Evolutionary conservation across 2,888 invertebrate species (phyloP).

Genomic region (Sinopyrophorus schimmeli): DNA sequence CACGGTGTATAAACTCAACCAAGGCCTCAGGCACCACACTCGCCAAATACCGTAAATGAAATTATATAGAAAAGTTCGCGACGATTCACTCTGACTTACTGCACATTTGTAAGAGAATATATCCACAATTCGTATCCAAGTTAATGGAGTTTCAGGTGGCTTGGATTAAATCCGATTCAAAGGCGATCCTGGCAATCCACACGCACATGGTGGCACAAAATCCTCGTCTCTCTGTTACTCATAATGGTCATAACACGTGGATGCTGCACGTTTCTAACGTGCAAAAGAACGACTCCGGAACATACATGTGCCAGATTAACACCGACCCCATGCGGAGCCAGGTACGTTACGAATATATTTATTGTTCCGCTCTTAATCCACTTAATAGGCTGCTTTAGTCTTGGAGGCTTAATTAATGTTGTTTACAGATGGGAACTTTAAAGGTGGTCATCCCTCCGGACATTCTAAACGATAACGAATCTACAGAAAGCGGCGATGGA

Average conservation of each 20-base stretch:
- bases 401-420: slow-evolving; percentile 23
- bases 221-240: slow-evolving; percentile 82
- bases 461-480: slow-evolving; percentile 75
- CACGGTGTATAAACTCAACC: slow-evolving; percentile 47
- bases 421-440: slow-evolving; percentile 76
- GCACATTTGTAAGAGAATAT: slow-evolving; percentile 40
- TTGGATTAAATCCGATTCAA: slow-evolving; percentile 90
- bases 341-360: slow-evolving; percentile 59
- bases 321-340: slow-evolving; percentile 89
- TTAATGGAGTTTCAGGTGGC: slow-evolving; percentile 69
- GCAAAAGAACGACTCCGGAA: slow-evolving; percentile 88
- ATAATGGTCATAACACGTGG: slow-evolving; percentile 94
- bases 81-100: slow-evolving; percentile 31
- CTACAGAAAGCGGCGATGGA: slow-evolving; percentile 69
- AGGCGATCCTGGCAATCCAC: slow-evolving; percentile 86
- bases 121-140: slow-evolving; percentile 37
- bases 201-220: slow-evolving; percentile 89
- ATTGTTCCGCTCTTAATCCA: slow-evolving; percentile 23
- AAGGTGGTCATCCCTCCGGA: slow-evolving; percentile 88
- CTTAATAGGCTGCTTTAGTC: slow-evolving; percentile 22
- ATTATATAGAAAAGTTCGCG: slow-evolving; percentile 43
- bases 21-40: slow-evolving; percentile 40
- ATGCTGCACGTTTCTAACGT: slow-evolving; percentile 88
- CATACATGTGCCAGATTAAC: slow-evolving; percentile 94
- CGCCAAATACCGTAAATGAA: slow-evolving; percentile 48